Evolutionary conservation across 1,140 invertebrate species (phyloP).

Genomic region (Pectinophora gossypiella): DNA sequence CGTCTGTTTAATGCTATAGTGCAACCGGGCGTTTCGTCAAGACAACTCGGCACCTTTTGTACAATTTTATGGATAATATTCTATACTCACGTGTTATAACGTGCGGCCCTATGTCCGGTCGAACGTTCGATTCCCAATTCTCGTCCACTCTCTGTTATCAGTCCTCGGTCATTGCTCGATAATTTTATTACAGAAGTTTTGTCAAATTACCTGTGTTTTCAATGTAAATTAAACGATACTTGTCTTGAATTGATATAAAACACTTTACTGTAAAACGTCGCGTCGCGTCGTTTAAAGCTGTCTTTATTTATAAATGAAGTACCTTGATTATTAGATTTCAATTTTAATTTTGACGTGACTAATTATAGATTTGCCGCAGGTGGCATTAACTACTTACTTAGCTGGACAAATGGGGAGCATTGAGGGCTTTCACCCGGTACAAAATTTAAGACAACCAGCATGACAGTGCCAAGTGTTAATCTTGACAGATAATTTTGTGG

Average conservation of each 20-base stretch:
- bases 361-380: too few relatives aligned
- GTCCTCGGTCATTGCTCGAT: slow-evolving; percentile 62
- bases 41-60: slow-evolving; percentile 67
- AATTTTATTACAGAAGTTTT: slow-evolving; percentile 74
- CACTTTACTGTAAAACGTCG: slow-evolving; percentile 13
- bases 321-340: too few relatives aligned
- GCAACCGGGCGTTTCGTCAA: slow-evolving; percentile 32
- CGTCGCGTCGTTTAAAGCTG: too few relatives aligned
- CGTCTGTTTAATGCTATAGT: too few relatives aligned
- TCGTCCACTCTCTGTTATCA: slow-evolving; percentile 47
- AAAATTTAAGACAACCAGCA: too few relatives aligned
- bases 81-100: slow-evolving; percentile 61
- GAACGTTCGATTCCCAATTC: slow-evolving; percentile 34
- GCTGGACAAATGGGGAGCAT: too few relatives aligned
- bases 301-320: too few relatives aligned
- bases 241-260: slow-evolving; percentile 51
- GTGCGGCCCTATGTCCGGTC: slow-evolving; percentile 56
- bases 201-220: slow-evolving; percentile 67
- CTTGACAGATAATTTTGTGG: too few relatives aligned
- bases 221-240: slow-evolving; percentile 70
- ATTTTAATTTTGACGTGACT: too few relatives aligned
- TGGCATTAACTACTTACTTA: too few relatives aligned
- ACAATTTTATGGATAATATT: slow-evolving; percentile 67
- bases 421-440: too few relatives aligned
- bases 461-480: too few relatives aligned